Evolutionary conservation across 2,888 invertebrate genomes (phyloP), one percentile per base, ranked within the genome.

Genomic region (Tenthredo notha): DNA sequence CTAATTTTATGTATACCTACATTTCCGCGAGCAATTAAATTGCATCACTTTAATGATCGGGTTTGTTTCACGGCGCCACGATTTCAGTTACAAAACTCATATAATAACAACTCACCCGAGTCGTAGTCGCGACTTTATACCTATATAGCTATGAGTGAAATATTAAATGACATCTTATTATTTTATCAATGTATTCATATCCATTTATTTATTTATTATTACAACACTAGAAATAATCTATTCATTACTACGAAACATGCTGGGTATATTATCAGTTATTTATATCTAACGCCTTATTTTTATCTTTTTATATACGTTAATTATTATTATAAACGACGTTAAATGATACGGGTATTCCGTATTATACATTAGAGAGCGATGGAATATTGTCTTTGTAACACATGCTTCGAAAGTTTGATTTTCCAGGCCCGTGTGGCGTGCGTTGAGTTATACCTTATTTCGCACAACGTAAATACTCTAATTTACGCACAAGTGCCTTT

Each of bases 1-100:
- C 7, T 77, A 50, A 77, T 54, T 18, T 50, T 54, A 54, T 54
- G 18, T 25, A 21, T n/a, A 40, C 75, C 54, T n/a, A 40, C 54
- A 77, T 12, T 33, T 67, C 18, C 54, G 58, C 80, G 37, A n/a
- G 18, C 61, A 80, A 80, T 80, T 80, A 80, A 65, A 80, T 80
- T 58, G 65, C 80, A 29, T 61, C 80, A 80, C 61, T 61, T 40
- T 80, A 80, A 80, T 80, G 40, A 33, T 40, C 29, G 54, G 40
- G 61, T 29, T 78, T 33, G 50, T 25, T 25, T 21, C 25, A 61
- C 61, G 18, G 37, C 50, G 50, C 77, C 18, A 54, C 80, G 65
- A 80, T 80, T 80, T 80, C 40, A 18, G 47, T 80, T 80, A 80
- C 80, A 80, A 80, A 80, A 80, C 40, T 25, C 15, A n/a, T 80